A percentile compares a stretch with the other conserved stretches of the same genome.
Conservation (phyloP, 2,888 invertebrate species). For the Camponotus fellah region DNA sequence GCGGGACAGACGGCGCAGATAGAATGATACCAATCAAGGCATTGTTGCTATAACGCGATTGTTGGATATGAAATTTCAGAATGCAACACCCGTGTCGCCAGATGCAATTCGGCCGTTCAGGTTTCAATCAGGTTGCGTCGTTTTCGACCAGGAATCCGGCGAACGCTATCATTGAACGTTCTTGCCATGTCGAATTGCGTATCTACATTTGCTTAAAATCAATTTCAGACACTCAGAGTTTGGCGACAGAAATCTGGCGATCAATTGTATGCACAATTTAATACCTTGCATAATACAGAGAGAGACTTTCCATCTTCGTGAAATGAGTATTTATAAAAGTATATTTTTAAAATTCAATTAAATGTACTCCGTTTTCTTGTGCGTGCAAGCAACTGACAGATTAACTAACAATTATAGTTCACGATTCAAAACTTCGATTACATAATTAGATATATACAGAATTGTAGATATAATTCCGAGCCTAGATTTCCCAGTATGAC, state of each 20-base stretch:
- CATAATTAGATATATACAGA: not conserved
- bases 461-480: not conserved
- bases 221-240: not conserved
- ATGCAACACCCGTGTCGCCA: conserved; percentile 41
- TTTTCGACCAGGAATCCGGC: conserved; percentile 33
- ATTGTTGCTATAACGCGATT: conserved; percentile 70
- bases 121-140: conserved; percentile 50
- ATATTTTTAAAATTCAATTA: conserved; percentile 4
- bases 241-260: not conserved
- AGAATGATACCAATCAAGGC: conserved; percentile 71
- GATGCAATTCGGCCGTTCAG: conserved; percentile 54
- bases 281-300: not conserved
- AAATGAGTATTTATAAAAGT: conserved; percentile 18
- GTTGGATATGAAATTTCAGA: conserved; percentile 68
- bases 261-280: not conserved
- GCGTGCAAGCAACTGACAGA: not conserved
- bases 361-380: not conserved
- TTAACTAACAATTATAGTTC: not conserved
- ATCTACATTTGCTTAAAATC: conserved; percentile 29
- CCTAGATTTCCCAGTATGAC: conserved; percentile 21
- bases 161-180: conserved; percentile 11
- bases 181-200: conserved; percentile 11
- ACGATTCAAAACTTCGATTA: conserved; percentile 17
- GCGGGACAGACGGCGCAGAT: conserved; percentile 58
- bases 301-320: not conserved